Base-by-base conservation (phyloP, 1,140 invertebrate species). In the Theocolax elegans region DNA sequence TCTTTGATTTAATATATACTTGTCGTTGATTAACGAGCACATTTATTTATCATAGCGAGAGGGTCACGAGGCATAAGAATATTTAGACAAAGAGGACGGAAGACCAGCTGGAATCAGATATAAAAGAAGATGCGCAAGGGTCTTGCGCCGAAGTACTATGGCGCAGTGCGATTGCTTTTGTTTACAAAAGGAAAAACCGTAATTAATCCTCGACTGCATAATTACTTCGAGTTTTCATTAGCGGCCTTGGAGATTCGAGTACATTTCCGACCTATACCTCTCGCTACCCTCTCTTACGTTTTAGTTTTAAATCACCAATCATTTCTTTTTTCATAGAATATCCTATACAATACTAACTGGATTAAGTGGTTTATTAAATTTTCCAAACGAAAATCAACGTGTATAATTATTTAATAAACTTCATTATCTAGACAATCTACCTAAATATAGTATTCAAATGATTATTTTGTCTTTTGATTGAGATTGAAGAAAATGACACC, bases 181-280 rank as follows among this genome's bases (percentile, higher is more conserved):
- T 63, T 63, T 63, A 15, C 29, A 35, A 63, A 63, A 49, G 44
- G 44, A 63, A 63, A 63, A 63, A 63, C 29, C 59, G 42, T 63
- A 63, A 63, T 63, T 48, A 49, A 63, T 63, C 59, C 59, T 49
- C 59, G 27, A 27, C 46, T 63, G 59, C 59, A 63, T 63, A 63
- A 63, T 63, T 63, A 63, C n/a, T 63, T 49, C 59, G 59, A 63
- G 44, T 49, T 48, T 63, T 63, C 59, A 63, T 63, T 63, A 63
- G 59, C 59, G 59, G 29, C n/a, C 59, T 15, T n/a, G 6, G 6
- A 44, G 31, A 35, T 35, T 35, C 31, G 31, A 35, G 31, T 35
- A 35, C 31, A 35, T 35, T 35, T 35, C 31, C 31, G 31, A 6
- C 31, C 31, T 35, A 6, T 6, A 10, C 4, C 10, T 35, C 4